Base-by-base conservation (phyloP, 2,888 invertebrate genomes). In the Lepidocyrtinus sp. region DNA sequence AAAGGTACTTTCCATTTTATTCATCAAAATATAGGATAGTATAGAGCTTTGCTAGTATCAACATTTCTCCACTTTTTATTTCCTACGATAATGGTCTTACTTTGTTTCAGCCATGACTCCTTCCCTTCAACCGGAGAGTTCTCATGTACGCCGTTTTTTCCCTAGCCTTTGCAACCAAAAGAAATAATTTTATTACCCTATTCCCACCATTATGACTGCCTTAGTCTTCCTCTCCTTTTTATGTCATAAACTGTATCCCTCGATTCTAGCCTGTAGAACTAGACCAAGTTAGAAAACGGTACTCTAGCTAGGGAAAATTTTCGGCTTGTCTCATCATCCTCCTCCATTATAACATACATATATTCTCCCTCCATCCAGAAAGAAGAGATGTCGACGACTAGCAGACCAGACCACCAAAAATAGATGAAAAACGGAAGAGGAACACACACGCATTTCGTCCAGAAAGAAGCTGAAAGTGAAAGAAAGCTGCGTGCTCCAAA, bases 171-270 rank as follows among this genome's bases (percentile, higher is more conserved):
- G 5, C 17, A 12, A 2, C 50, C 36, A 36, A 12, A 50, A 50
- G 50, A 75, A 78, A 74, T 79, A 79, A 79, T 79, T 79, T 79
- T 79, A 79, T 79, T 79, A 69, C 79, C 79, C 73, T 68, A 79
- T 74, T 79, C 79, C 69, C 79, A 79, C 69, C 79, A 74, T 75
- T 75, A 71, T 75, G 80, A 71, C 71, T 71, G 26, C 24, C 26
- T 50, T 50, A n/a, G n/a, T n/a, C n/a, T n/a, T n/a, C n/a, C n/a
- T n/a, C n/a, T 12, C 50, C 50, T 17, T 50, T 50, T 50, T n/a
- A n/a, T n/a, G n/a, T n/a, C 50, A 15, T 7, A 50, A 36, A 22
- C 22, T 25, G n/a, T n/a, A n/a, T 62, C 9, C 62, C 22, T 2
- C n/a, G n/a, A n/a, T n/a, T n/a, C n/a, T n/a, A n/a, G n/a, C n/a